Evolutionary conservation across 2,888 invertebrate species (phyloP).

Genomic region (Helicoverpa assulta): DNA sequence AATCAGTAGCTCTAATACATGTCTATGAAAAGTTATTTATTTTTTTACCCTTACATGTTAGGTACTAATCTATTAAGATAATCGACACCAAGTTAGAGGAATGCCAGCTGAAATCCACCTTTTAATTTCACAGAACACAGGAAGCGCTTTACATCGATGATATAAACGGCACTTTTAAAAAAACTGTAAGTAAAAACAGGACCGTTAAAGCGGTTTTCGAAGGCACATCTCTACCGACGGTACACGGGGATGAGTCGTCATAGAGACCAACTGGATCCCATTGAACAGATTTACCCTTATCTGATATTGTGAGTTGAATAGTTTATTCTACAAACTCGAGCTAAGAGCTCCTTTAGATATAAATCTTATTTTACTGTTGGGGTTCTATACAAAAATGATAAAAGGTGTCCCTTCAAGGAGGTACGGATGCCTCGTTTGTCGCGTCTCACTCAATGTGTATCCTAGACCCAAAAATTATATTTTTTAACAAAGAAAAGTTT

Average conservation of each 20-base stretch:
- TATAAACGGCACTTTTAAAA: constrained; percentile 33
- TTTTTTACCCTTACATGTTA: too few species aligned
- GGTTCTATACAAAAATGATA: constrained; percentile 62
- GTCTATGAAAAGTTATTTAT: too few species aligned
- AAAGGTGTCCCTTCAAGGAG: constrained; percentile 46
- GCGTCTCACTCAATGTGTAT: constrained; percentile 32
- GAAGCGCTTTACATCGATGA: constrained; percentile 27
- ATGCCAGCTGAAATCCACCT: constrained; percentile 6
- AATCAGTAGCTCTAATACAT: too few species aligned
- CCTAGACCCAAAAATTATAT: constrained; percentile 28
- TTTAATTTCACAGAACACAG: constrained; percentile 17
- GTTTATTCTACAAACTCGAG: constrained; percentile 79
- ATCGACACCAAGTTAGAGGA: constrained; percentile 23
- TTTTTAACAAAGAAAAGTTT: constrained; percentile 18
- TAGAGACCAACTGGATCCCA: constrained; percentile 81
- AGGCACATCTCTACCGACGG: constrained; percentile 44
- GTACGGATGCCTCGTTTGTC: constrained; percentile 41
- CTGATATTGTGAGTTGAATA: constrained; percentile 85
- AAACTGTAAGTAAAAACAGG: constrained; percentile 36
- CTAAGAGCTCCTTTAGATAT: constrained; percentile 76
- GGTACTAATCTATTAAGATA: constrained; percentile 20
- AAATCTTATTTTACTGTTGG: constrained; percentile 75
- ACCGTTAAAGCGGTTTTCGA: constrained; percentile 55
- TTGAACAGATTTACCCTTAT: constrained; percentile 84
- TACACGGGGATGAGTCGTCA: constrained; percentile 79